Conservation (phyloP, 2,888 invertebrate genomes). For the Himalopsyche anomala region DNA sequence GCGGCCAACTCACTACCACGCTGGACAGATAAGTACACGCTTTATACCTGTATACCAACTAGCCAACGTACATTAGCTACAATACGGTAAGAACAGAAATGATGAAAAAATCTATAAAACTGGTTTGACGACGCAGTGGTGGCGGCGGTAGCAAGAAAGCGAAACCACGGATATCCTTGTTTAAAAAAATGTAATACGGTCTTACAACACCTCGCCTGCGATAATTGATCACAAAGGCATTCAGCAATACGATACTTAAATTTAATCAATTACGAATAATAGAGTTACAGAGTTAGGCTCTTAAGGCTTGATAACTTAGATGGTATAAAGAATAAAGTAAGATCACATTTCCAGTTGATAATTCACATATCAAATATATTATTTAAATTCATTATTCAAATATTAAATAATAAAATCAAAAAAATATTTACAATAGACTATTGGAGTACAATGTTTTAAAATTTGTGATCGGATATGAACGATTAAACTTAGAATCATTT, state of each 20-base stretch:
- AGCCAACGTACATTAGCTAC: background rate
- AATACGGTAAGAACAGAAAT: background rate
- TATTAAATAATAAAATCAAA: too few species aligned
- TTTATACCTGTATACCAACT: background rate
- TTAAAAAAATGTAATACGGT: slow-evolving; percentile 56
- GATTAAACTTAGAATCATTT: too few species aligned
- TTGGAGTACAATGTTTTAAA: too few species aligned
- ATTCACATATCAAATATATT: too few species aligned
- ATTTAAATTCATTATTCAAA: too few species aligned
- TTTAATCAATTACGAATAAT: too few species aligned
- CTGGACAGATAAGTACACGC: background rate
- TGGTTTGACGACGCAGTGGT: slow-evolving; percentile 57
- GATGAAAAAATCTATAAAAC: slow-evolving; percentile 40
- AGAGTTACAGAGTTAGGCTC: too few species aligned
- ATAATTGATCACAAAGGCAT: background rate
- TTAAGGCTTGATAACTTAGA: too few species aligned
- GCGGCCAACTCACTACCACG: slow-evolving; percentile 37
- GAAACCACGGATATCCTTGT: slow-evolving; percentile 64
- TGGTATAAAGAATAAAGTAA: too few species aligned
- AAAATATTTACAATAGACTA: too few species aligned
- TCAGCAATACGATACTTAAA: background rate
- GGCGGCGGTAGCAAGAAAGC: slow-evolving; percentile 57
- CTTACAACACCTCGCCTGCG: slow-evolving; percentile 47
- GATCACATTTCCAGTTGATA: too few species aligned
- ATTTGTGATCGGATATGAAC: too few species aligned